Conservation (phyloP, 2,888 invertebrate genomes). For the Hydriomena furcata region DNA sequence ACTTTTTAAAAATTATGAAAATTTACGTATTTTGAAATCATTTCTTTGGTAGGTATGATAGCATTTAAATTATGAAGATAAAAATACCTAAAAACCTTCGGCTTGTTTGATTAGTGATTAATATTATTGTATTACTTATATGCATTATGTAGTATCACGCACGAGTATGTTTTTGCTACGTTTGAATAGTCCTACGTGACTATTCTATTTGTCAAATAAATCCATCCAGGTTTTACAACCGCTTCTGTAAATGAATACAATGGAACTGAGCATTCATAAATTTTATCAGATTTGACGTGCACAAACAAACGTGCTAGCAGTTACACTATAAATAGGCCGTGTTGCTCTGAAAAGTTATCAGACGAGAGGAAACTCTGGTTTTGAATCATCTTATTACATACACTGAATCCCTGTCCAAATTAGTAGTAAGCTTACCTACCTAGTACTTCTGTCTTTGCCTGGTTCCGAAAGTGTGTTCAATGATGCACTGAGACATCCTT, state of each 20-base stretch:
- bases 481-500: no score
- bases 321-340: slow-evolving; percentile 17
- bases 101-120: background rate
- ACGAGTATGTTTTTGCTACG: background rate
- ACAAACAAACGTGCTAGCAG: slow-evolving; percentile 26
- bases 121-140: slow-evolving; percentile 1
- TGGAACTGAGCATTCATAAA: slow-evolving; percentile 21
- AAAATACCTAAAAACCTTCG: no score
- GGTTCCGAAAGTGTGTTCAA: no score
- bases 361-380: slow-evolving; percentile 13
- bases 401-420: slow-evolving; percentile 23
- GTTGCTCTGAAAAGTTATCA: slow-evolving; percentile 9
- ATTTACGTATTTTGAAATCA: no score
- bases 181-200: slow-evolving; percentile 20
- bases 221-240: slow-evolving; percentile 25
- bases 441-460: no score
- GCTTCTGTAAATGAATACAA: slow-evolving; percentile 25
- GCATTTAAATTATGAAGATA: no score
- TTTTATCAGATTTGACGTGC: slow-evolving; percentile 29
- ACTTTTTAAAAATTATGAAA: background rate
- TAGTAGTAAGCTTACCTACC: background rate
- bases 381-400: no score
- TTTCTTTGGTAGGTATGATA: no score
- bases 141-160: no score
- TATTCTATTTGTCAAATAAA: slow-evolving; percentile 21